phyloP scores from a whole-genome alignment of 2,888 invertebrate genomes.

The Arge pagana region DNA sequence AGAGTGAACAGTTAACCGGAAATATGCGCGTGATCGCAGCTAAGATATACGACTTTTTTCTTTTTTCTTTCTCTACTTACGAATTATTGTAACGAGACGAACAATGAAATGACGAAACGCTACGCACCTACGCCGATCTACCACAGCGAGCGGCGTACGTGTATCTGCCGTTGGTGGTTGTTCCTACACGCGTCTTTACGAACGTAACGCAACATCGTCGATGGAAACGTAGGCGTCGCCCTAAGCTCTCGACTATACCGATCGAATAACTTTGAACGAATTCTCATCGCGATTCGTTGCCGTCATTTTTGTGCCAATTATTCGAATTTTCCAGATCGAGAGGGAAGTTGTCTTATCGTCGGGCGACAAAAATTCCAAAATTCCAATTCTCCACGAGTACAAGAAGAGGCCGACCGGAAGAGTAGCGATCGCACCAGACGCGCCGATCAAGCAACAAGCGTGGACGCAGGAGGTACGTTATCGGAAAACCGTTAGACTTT shows the following conservation, averaged over 20 bases:
- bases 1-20: constrained; percentile 18
- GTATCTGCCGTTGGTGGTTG: no score
- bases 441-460: constrained; percentile 73
- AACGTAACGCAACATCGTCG: no score
- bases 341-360: constrained; percentile 76
- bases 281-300: no score
- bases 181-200: no score
- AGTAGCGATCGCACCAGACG: constrained; percentile 74
- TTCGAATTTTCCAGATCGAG: constrained; percentile 67
- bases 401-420: constrained; percentile 62
- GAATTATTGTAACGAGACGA: constrained; percentile 15
- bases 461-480: constrained; percentile 64
- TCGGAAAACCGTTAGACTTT: neutral
- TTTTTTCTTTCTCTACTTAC: constrained; percentile 11
- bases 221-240: no score
- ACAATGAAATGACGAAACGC: constrained; percentile 16
- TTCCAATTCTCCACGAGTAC: constrained; percentile 77
- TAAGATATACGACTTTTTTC: neutral
- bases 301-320: neutral
- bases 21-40: constrained; percentile 15
- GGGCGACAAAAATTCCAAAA: constrained; percentile 77
- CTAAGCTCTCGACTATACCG: no score
- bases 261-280: no score
- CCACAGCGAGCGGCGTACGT: no score
- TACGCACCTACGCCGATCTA: constrained; percentile 9